These are phyloP conservation scores for Pelochelys cantorii DNA, from an alignment of 2,797 vertebrate genomes.

Conservation along the genomic window DNA sequence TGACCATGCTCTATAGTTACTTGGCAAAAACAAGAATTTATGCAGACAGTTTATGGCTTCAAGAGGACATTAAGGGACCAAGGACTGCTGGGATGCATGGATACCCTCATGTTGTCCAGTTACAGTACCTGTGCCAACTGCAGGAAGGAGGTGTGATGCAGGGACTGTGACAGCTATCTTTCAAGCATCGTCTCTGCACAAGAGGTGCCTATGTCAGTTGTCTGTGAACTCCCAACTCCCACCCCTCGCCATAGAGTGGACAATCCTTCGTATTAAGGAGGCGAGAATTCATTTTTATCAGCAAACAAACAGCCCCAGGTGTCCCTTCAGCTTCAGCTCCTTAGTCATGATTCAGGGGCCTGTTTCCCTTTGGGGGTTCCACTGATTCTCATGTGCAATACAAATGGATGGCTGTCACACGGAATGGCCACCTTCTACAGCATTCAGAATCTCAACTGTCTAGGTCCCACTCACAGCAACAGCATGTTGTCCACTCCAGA, in stretches of 20 bases:
- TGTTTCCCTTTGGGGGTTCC: not conserved
- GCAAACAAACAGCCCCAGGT: not conserved
- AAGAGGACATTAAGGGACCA: not conserved
- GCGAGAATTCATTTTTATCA: not conserved
- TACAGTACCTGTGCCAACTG: not conserved
- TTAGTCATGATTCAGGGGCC: accelerated
- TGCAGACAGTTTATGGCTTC: accelerated
- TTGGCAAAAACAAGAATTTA: not conserved
- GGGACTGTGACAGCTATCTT: not conserved
- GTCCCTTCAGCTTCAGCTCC: not conserved
- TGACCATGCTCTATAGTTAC: not conserved
- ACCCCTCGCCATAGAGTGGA: not conserved
- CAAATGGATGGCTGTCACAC: not conserved
- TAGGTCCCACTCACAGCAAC: not conserved
- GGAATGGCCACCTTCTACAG: not conserved
- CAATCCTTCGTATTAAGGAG: not conserved
- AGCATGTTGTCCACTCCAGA: not conserved
- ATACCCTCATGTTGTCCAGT: not conserved
- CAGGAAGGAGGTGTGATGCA: not conserved
- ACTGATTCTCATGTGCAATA: accelerated
- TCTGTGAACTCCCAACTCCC: not conserved
- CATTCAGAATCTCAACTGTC: not conserved
- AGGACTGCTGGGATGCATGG: not conserved
- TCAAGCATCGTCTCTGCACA: not conserved
- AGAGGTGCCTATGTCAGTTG: not conserved